Base-by-base conservation (phyloP, 1,140 invertebrate species). In the Aradophagus sp. region DNA sequence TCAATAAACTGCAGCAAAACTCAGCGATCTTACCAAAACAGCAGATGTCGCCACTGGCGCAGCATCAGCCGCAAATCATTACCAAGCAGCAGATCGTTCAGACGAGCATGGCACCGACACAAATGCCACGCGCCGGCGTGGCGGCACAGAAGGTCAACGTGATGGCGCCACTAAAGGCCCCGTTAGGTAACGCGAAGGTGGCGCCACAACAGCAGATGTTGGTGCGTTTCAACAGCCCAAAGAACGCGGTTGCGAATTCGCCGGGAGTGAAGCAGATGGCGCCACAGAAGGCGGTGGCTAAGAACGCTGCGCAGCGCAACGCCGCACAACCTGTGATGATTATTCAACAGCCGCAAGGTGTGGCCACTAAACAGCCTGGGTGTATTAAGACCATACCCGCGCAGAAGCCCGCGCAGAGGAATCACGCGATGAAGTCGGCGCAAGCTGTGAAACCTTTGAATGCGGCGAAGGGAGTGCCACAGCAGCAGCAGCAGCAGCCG, bases 331-430 rank as follows among this genome's bases (percentile, higher is more conserved):
- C 78, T 0, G 48, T 84, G 5, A 84, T 82, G 56, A 82, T 80
- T 3, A 77, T 80, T 15, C 79, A 79, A 17, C 81, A 80, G 34
- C n/a, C n/a, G n/a, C n/a, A n/a, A n/a, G n/a, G n/a, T n/a, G 77
- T 70, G 19, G 35, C 69, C 4, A 80, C 80, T 16, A 82, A 83
- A 19, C 80, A 83, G 17, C 77, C 80, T 0, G 83, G 83, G 11
- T 82, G 81, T 27, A 81, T 85, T 3, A 84, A 85, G 15, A 84
- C 83, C 0, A 84, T 85, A 35, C 77, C 81, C 0, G 67, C 81
- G 2, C 82, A 84, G 19, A 85, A 84, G 36, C 70, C 78, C 0
- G 12, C 61, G 1, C 77, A 77, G 17, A 77, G 77, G 10, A 82
- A 80, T 53, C 74, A 82, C n/a, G 34, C 67, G 8, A 71, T 76